Evolutionary conservation across 2,797 vertebrate species (phyloP).

Genomic region (Acanthurus tractus): DNA sequence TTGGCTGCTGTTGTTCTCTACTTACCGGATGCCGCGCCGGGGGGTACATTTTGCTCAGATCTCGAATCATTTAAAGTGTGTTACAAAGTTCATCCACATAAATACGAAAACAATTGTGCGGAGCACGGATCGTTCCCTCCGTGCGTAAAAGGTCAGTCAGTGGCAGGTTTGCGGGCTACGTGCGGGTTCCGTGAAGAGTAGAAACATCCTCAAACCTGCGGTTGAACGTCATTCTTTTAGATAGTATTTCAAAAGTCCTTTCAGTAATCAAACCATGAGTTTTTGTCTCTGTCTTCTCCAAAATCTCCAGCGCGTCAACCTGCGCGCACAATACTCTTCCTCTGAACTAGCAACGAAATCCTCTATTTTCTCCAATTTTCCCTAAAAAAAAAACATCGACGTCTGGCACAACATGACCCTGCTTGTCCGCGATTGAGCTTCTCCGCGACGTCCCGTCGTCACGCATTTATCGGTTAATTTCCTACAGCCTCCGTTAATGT

Average conservation of each 20-base stretch:
- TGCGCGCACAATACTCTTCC: slow-evolving; percentile 30
- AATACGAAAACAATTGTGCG: slow-evolving; percentile 37
- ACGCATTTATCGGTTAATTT: slow-evolving; percentile 57
- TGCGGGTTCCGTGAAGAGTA: slow-evolving; percentile 37
- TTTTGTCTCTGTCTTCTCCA: slow-evolving; percentile 39
- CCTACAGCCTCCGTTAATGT: slow-evolving; percentile 52
- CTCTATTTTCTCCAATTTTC: slow-evolving; percentile 33
- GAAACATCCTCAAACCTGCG: slow-evolving; percentile 61
- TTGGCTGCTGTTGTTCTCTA: slow-evolving; percentile 50
- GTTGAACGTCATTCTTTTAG: slow-evolving; percentile 4
- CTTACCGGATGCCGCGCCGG: slow-evolving; percentile 95
- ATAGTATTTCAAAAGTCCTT: slow-evolving; percentile 61
- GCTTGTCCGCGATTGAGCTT: slow-evolving; percentile 37
- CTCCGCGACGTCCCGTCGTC: slow-evolving; percentile 59
- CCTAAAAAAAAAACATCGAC: slow-evolving; percentile 36
- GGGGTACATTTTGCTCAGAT: slow-evolving; percentile 97
- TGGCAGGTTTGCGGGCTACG: slow-evolving; percentile 29
- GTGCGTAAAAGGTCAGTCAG: slow-evolving; percentile 73
- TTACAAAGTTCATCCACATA: slow-evolving; percentile 82
- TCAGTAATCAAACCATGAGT: slow-evolving; percentile 28
- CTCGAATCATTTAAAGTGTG: slow-evolving; percentile 92
- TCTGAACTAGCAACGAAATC: slow-evolving; percentile 30
- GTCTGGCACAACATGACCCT: slow-evolving; percentile 55
- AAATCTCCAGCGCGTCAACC: slow-evolving; percentile 49
- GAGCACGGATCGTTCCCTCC: slow-evolving; percentile 47